Evolutionary conservation across 1,140 invertebrate genomes (phyloP), one percentile per base, ranked within the genome.

Genomic region (Pygmarrhopalites habei): DNA sequence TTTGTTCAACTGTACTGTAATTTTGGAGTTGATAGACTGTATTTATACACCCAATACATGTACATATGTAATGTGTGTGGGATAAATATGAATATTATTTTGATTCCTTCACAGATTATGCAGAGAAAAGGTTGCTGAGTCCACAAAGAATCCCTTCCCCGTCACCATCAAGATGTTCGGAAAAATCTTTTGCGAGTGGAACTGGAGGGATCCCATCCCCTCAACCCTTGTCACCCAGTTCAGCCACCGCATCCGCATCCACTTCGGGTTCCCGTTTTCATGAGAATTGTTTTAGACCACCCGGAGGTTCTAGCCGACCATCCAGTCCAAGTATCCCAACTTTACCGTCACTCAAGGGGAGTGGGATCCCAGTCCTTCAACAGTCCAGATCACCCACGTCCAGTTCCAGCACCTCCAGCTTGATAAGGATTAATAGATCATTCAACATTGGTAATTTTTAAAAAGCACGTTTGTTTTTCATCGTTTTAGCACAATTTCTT

Each of bases 161-260:
- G 51, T 30, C 51, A 5, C 51, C 25, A 17, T 28, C 51, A 12
- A 12, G 51, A 30, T 53, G 12, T 12, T 53, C 28, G 3, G 10
- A 12, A 12, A 28, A n/a, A 25, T 30, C 51, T 14, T 30, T 12
- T 23, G 21, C 3, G 21, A 53, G 51, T 53, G 28, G 23, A 17
- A n/a, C n/a, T n/a, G n/a, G n/a, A n/a, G n/a, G n/a, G n/a, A 53
- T 53, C 19, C 51, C 51, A 19, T 53, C 23, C 3, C 51, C 51
- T 10, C 47, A 49, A 49, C 47, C 47, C 10, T 23, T 49, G 23
- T 53, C 51, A 47, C 44, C 44, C 5, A 35, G 5, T 5, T 47
- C 44, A 10, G 4, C 17, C 4, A n/a, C 5, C 17, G 23, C 5
- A 7, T 14, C 51, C 5, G 10, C 25, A 12, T 30, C 29, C 21